Evolutionary conservation across 1,140 invertebrate genomes (phyloP), one percentile per base, ranked within the genome.

Genomic region (Pseudomyrmex gracilis): DNA sequence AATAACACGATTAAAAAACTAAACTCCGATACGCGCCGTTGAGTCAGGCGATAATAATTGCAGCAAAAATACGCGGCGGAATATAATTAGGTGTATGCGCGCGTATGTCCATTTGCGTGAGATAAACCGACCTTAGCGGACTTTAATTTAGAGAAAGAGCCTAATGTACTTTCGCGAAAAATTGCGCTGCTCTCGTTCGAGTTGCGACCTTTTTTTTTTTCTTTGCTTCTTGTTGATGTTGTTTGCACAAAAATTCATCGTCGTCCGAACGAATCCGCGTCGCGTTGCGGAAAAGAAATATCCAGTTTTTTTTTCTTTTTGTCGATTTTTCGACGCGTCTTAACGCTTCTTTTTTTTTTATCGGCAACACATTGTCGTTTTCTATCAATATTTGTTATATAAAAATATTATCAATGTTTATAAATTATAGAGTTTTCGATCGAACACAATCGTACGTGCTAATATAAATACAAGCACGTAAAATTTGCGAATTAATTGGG

Each of bases 81-180:
- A 80, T 80, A 80, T 80, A 71, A 80, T 80, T 70, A 80, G 22
- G 51, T 20, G 76, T 43, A n/a, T n/a, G n/a, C n/a, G 10, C 45
- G 76, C 76, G 76, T 58, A 45, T 71, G 76, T 80, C 76, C 66
- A 80, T 71, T 80, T 49, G 76, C 66, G 76, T 71, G 76, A 71
- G 76, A 80, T 80, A 80, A 80, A 80, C 76, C 66, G 76, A 80
- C 66, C 66, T 80, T 80, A 80, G 76, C 66, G 55, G 53, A 20
- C 76, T 78, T 78, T 68, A 78, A 78, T 80, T 71, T 71, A 80
- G 76, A 71, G 55, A 49, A 47, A 71, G 76, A 80, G 66, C 12
- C 20, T 80, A 70, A 78, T 60, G 66, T 58, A 71, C 76, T 80
- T 80, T 71, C 64, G 66, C 64, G 66, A 80, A 51, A 34, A 80